Percentiles rank a stretch among this genome's conserved stretches.
These are phyloP conservation scores for Anastrepha obliqua DNA, from an alignment of 1,140 invertebrate species.

Conservation along the genomic window DNA sequence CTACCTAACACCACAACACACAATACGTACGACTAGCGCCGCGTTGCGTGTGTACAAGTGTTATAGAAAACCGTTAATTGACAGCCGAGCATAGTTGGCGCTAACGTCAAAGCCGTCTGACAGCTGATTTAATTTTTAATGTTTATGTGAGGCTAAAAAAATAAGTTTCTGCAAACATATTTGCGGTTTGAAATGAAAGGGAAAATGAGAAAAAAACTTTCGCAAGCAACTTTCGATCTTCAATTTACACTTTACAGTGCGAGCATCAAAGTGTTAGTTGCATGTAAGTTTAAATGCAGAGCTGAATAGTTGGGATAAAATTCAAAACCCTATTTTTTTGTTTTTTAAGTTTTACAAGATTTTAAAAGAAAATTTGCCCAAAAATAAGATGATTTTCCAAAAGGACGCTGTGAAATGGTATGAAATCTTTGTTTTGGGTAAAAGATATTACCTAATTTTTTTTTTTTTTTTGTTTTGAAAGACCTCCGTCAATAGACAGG, in stretches of 20 bases:
- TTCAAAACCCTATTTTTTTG: no score
- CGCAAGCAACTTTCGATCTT: slow-evolving; percentile 10
- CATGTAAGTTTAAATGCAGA: no score
- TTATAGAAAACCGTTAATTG: neutral
- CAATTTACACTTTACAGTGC: neutral
- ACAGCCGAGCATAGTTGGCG: neutral
- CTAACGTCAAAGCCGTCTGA: slow-evolving; percentile 15
- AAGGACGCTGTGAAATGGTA: no score
- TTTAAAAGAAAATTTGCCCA: no score
- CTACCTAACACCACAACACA: neutral
- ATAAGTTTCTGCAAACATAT: slow-evolving; percentile 35
- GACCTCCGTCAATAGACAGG: no score
- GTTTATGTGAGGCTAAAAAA: neutral
- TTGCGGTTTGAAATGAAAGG: slow-evolving; percentile 31
- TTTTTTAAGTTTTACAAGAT: no score
- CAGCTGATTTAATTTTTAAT: slow-evolving; percentile 32
- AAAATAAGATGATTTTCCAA: no score
- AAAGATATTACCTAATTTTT: no score
- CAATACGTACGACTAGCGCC: neutral
- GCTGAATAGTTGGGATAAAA: no score
- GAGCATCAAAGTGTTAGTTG: neutral
- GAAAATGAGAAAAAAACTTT: neutral
- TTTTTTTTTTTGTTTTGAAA: no score
- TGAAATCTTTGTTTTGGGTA: no score
- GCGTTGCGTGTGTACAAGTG: neutral